Percentiles rank a stretch among this genome's conserved stretches.
Evolutionary conservation across 2,797 vertebrate species (phyloP).

Genomic region (Fratercula arctica): DNA sequence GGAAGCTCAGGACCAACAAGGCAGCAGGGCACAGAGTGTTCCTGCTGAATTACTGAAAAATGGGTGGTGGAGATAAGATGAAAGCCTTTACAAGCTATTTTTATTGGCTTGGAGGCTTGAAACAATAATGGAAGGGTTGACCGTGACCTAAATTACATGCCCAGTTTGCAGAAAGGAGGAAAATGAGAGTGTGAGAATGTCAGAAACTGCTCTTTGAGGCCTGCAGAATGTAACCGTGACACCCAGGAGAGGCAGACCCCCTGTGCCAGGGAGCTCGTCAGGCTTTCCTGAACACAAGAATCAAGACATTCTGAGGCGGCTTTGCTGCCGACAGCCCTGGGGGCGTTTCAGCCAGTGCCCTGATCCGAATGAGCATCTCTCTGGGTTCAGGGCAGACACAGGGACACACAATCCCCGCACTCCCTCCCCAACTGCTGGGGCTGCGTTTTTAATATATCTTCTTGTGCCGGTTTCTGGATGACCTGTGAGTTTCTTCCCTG

Average conservation of each 20-base stretch:
- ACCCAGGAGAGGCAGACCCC: not conserved
- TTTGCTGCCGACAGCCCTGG: not conserved
- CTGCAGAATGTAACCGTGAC: not conserved
- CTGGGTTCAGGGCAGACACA: not conserved
- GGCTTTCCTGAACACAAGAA: not conserved
- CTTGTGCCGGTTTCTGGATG: not conserved
- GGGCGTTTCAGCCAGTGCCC: not conserved
- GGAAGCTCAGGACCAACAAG: not conserved
- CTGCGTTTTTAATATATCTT: not conserved
- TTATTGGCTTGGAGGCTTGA: constrained; percentile 42
- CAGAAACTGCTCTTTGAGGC: not conserved
- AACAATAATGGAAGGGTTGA: constrained; percentile 34
- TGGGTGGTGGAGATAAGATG: constrained; percentile 1
- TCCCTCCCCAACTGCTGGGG: fast-evolving
- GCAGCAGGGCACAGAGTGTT: not conserved
- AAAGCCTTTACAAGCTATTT: constrained; percentile 40
- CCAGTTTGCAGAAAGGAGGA: not conserved
- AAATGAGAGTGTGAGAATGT: not conserved
- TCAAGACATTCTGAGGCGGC: not conserved
- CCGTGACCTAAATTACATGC: constrained; percentile 10
- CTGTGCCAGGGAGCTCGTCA: not conserved
- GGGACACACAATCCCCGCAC: not conserved
- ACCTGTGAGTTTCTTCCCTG: not conserved
- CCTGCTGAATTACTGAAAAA: constrained; percentile 16
- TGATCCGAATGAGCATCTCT: not conserved